Conservation (phyloP, 2,888 invertebrate species). For the Syrista parreyssii region DNA sequence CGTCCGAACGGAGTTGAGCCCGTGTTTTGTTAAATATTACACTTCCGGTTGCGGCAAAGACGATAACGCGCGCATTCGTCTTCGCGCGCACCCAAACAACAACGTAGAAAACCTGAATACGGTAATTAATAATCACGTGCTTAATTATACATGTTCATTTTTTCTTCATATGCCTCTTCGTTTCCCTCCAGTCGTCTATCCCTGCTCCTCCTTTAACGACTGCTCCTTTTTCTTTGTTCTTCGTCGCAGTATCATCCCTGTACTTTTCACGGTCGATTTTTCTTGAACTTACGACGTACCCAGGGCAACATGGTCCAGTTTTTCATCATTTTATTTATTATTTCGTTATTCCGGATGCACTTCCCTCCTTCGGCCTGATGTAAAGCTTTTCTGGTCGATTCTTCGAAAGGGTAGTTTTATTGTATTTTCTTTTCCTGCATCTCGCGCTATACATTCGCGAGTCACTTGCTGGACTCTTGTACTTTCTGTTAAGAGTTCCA, state of each 20-base stretch:
- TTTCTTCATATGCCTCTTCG: not conserved
- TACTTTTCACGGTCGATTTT: not conserved
- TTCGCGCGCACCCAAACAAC: not conserved
- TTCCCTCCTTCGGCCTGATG: not conserved
- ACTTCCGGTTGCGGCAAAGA: not conserved
- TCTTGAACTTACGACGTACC: not conserved
- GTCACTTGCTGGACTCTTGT: not conserved
- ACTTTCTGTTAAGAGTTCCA: not conserved
- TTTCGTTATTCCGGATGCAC: not conserved
- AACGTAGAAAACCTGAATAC: constrained; percentile 6
- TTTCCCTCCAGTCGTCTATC: not conserved
- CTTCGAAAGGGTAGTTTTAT: not conserved
- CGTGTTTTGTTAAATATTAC: not conserved
- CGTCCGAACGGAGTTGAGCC: not conserved
- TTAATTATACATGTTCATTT: not conserved
- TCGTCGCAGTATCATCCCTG: not conserved
- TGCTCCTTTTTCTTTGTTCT: not conserved
- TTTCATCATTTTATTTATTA: not conserved
- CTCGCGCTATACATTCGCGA: not conserved
- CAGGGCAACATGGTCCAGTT: not conserved
- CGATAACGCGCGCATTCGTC: not conserved
- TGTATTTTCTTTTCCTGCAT: not conserved
- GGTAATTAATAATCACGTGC: not conserved
- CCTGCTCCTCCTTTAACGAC: not conserved
- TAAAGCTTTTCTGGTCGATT: not conserved